Evolutionary conservation across 2,113 vertebrate species (phyloP).

Genomic region (Amazona vittata): DNA sequence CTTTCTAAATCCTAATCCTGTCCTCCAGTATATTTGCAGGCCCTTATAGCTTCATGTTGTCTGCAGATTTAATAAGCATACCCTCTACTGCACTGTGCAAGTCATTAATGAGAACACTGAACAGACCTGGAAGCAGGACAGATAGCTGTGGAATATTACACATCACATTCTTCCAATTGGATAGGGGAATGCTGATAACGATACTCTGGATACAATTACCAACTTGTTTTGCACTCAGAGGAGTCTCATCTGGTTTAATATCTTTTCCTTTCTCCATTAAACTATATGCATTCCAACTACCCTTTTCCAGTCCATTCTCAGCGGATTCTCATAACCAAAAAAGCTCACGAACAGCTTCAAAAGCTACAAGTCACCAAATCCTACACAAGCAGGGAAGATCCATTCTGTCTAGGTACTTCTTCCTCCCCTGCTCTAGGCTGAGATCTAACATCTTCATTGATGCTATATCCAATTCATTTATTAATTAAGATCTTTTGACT

Average conservation of each 20-base stretch:
- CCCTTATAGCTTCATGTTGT: not conserved
- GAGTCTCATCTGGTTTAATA: not conserved
- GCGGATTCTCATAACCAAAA: not conserved
- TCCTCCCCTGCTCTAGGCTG: not conserved
- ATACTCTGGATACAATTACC: not conserved
- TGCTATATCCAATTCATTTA: not conserved
- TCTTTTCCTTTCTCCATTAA: conserved; percentile 33
- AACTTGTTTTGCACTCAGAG: not conserved
- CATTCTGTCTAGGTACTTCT: not conserved
- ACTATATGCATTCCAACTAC: not conserved
- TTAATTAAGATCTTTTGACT: not conserved
- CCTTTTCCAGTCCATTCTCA: not conserved
- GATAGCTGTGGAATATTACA: conserved; percentile 28
- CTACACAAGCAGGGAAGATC: not conserved
- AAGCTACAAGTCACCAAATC: not conserved
- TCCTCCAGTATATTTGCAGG: not conserved
- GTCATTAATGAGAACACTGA: not conserved
- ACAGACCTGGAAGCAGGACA: conserved; percentile 43
- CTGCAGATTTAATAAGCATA: conserved; percentile 9
- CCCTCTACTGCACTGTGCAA: not conserved
- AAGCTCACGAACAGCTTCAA: not conserved
- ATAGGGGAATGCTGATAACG: conserved; percentile 24
- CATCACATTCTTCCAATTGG: conserved; percentile 15
- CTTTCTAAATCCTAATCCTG: not conserved
- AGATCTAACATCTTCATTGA: not conserved